Evolutionary conservation across 2,113 vertebrate genomes (phyloP).

Genomic region (Raja brachyura): DNA sequence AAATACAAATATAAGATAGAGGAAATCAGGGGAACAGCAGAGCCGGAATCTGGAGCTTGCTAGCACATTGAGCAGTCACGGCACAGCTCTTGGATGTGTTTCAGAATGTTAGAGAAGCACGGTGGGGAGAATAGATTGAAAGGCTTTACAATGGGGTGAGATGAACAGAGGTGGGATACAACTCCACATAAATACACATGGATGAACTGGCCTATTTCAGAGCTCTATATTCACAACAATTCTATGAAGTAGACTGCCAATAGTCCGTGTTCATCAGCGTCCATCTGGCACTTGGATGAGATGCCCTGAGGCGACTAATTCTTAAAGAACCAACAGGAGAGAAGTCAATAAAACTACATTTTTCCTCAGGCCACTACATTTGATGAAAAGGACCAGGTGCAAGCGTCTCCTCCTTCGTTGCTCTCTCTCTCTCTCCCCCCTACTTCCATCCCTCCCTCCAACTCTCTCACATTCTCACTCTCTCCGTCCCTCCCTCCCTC

Average conservation of each 20-base stretch:
- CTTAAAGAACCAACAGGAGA: not conserved
- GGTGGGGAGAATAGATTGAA: not conserved
- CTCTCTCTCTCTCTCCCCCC: too few species aligned
- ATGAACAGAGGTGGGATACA: not conserved
- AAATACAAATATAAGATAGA: not conserved
- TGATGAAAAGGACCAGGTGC: not conserved
- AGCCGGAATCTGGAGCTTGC: not conserved
- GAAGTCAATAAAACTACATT: not conserved
- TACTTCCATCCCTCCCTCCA: too few species aligned
- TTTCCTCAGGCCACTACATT: not conserved
- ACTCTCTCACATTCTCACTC: too few species aligned
- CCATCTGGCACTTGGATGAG: not conserved
- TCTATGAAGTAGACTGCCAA: not conserved
- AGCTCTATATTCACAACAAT: not conserved
- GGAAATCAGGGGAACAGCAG: not conserved
- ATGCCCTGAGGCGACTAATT: not conserved
- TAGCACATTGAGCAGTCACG: not conserved
- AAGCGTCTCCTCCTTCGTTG: not conserved
- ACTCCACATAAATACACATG: not conserved
- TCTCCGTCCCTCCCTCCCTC: too few species aligned
- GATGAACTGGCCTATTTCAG: not conserved
- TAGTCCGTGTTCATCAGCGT: not conserved
- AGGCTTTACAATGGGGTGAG: not conserved
- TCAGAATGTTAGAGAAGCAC: not conserved
- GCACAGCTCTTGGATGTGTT: not conserved